Evolutionary conservation across 2,797 vertebrate species (phyloP), one percentile per base, ranked within the genome.

Genomic region (Macrochelys suwanniensis): DNA sequence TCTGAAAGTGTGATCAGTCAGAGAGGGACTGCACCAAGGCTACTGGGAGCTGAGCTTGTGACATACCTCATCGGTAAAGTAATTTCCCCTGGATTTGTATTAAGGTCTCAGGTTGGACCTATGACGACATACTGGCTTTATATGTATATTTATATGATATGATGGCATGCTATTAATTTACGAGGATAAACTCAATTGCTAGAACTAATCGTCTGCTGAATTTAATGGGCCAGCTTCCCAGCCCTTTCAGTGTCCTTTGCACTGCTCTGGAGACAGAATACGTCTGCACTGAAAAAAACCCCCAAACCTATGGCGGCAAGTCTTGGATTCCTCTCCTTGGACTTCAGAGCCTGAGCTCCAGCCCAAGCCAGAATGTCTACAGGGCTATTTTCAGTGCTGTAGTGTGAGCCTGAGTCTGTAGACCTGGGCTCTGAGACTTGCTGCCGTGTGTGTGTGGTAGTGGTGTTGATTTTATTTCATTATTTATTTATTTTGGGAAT

Each of bases 1-100:
- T 11, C 0, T 0, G 0, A 54, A 0, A 80, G 50, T 1, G 0
- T 50, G n/a, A 59, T 59, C 0, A 4, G 1, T 3, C 0, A n/a
- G 57, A 78, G n/a, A 26, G 42, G 42, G 87, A 25, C 68, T 59
- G 65, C 71, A 76, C 1, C 51, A 81, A 79, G 25, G 1, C 45
- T 88, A 37, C 76, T 93, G 47, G 78, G 88, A 91, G 33, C 45
- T 42, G 77, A 93, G 33, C 53, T 88, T 77, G 5, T 31, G 51
- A 80, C 19, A 0, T 95, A 50, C 49, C 61, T 88, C 1, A 2
- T 54, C 23, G 26, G 49, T 83, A 76, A 23, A 50, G 59, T 76
- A 3, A n/a, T 84, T 90, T 91, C 74, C 61, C 51, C 37, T 37
- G 37, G 17, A 28, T 28, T 91, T 88, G 31, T 68, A 76, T 47